Base-by-base conservation (phyloP, 1,140 invertebrate genomes). In the Agrilus planipennis region DNA sequence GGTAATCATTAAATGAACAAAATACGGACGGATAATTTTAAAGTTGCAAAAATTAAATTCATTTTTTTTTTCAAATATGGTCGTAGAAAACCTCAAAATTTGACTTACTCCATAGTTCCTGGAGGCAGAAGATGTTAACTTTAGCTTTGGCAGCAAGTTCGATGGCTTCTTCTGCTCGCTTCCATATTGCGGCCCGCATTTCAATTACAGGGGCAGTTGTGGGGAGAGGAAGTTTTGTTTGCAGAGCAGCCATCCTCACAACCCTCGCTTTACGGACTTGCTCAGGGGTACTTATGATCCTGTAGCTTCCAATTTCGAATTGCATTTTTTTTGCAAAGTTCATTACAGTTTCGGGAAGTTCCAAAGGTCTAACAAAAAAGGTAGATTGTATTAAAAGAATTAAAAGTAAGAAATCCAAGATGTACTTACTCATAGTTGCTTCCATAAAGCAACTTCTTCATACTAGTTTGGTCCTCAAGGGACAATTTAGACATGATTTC, bases 61-160 rank as follows among this genome's bases (percentile, higher is more conserved):
- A n/a, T n/a, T n/a, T 36, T 5, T 17, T 37, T n/a, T n/a, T n/a
- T n/a, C n/a, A n/a, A n/a, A n/a, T n/a, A n/a, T n/a, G n/a, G n/a
- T n/a, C n/a, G n/a, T n/a, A n/a, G n/a, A n/a, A n/a, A n/a, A n/a
- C n/a, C n/a, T n/a, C n/a, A n/a, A n/a, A n/a, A n/a, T n/a, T n/a
- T n/a, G 37, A 72, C 81, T 72, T 71, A 91, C 91, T 81, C 94
- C 94, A 99, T 5, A 89, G 84, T 70, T 99, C 95, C 65, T 99
- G 94, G 19, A 97, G 73, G 62, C 94, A 96, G 18, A 98, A 49
- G 22, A 99, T 71, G 60, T 99, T 96, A 11, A 88, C 92, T 19
- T 76, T 76, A 52, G 77, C 79, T 16, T 64, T 45, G 2, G 77
- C 82, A 4, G 94, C 93, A 27, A 77, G 71, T 32, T 81, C 71